These are phyloP conservation scores for Parambassis ranga DNA, from an alignment of 2,797 vertebrate genomes.

Conservation along the genomic window DNA sequence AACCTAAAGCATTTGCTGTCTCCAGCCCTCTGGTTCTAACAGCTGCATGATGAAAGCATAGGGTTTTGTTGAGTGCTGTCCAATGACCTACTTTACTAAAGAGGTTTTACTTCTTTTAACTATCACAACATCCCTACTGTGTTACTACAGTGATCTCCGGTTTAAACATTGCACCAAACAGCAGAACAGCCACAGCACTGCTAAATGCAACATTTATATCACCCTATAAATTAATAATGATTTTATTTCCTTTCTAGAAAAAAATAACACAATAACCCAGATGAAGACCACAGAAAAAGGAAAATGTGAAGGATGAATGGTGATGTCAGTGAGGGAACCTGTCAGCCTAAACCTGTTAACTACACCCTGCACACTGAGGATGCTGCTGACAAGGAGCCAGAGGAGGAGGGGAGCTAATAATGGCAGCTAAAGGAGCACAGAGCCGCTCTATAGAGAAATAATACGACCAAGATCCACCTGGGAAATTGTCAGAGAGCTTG, in stretches of 20 bases:
- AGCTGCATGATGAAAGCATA: conserved; percentile 41
- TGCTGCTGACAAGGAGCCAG: conserved; percentile 30
- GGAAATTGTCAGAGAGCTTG: background rate
- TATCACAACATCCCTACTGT: conserved; percentile 9
- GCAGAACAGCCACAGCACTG: background rate
- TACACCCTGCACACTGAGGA: conserved; percentile 27
- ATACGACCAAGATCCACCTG: background rate
- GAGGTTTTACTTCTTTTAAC: conserved; percentile 59
- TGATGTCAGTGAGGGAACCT: conserved; percentile 2
- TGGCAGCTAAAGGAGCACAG: background rate
- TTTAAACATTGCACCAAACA: background rate
- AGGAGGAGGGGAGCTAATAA: background rate
- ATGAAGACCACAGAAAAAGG: background rate
- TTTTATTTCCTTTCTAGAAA: background rate
- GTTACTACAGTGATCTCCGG: background rate
- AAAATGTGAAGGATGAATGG: conserved; percentile 5
- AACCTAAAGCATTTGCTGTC: background rate
- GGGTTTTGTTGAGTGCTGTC: conserved; percentile 52
- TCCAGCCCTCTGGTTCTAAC: conserved; percentile 1
- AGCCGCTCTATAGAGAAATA: background rate
- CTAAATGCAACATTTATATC: background rate
- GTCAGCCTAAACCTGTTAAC: conserved; percentile 1
- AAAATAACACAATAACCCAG: no score
- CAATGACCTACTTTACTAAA: conserved; percentile 76
- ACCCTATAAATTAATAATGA: background rate